Conservation (phyloP, 1,140 invertebrate species). For the Lutraria rhynchaena region DNA sequence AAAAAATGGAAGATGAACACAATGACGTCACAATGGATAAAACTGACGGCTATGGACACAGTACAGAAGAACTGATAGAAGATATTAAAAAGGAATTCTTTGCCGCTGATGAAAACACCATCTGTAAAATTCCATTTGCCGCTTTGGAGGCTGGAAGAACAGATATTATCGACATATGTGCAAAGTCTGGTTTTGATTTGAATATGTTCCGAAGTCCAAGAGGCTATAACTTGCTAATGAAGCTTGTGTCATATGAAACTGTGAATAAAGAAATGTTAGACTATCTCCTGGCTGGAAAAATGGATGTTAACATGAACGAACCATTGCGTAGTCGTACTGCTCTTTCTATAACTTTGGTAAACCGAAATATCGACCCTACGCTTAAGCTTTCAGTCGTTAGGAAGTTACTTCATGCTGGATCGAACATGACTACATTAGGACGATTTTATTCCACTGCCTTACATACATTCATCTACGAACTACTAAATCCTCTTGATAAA, state of each 20-base stretch:
- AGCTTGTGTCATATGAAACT: neutral
- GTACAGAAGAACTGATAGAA: no score
- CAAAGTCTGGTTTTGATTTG: constrained; percentile 22
- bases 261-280: constrained; percentile 8
- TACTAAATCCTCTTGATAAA: neutral
- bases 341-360: neutral
- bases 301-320: neutral
- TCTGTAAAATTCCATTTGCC: constrained; percentile 14
- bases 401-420: constrained; percentile 20
- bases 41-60: no score
- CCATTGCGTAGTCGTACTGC: neutral
- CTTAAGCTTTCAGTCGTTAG: constrained; percentile 1
- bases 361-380: neutral
- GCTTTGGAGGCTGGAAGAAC: neutral
- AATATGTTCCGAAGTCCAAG: constrained; percentile 5
- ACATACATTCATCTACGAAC: neutral
- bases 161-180: constrained; percentile 33
- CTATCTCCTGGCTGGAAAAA: neutral
- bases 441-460: neutral
- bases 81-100: no score
- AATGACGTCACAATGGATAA: neutral
- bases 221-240: neutral
- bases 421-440: neutral
- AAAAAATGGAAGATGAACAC: neutral
- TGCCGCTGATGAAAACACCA: neutral